Percentiles rank a stretch among this genome's conserved stretches.
Conservation (phyloP, 2,888 invertebrate genomes). For the Chaetogeoica ovagalla region DNA sequence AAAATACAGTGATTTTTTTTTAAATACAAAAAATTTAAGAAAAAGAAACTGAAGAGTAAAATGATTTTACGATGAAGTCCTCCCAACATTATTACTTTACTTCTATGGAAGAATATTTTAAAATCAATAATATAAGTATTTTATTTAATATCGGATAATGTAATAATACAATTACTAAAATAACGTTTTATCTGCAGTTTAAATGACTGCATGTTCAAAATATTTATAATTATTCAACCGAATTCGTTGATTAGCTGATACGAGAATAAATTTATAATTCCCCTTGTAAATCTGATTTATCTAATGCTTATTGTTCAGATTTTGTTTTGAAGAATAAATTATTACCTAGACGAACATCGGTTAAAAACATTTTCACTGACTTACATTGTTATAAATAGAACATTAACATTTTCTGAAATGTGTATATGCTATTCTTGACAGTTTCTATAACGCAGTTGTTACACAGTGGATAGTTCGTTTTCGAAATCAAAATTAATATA, state of each 20-base stretch:
- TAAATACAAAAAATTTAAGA: not conserved
- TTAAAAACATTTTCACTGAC: slow-evolving; percentile 10
- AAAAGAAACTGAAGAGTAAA: no score
- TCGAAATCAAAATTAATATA: no score
- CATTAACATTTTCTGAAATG: not conserved
- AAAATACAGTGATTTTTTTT: no score
- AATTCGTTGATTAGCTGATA: not conserved
- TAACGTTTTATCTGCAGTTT: not conserved
- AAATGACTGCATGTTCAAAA: slow-evolving; percentile 2
- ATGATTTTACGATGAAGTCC: no score
- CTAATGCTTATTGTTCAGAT: not conserved
- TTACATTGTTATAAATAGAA: slow-evolving; percentile 8
- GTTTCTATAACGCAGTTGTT: no score
- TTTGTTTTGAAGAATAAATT: slow-evolving; percentile 17
- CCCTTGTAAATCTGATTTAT: not conserved
- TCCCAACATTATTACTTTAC: no score
- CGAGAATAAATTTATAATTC: not conserved
- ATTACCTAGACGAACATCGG: slow-evolving; percentile 20
- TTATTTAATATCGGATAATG: no score
- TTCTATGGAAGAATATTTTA: no score
- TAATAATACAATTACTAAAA: no score
- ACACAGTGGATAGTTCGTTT: no score
- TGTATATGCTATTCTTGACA: no score
- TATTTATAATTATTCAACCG: not conserved
- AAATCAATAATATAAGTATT: no score